phyloP scores from a whole-genome alignment of 2,888 invertebrate genomes.

The Microdon myrmicae region DNA sequence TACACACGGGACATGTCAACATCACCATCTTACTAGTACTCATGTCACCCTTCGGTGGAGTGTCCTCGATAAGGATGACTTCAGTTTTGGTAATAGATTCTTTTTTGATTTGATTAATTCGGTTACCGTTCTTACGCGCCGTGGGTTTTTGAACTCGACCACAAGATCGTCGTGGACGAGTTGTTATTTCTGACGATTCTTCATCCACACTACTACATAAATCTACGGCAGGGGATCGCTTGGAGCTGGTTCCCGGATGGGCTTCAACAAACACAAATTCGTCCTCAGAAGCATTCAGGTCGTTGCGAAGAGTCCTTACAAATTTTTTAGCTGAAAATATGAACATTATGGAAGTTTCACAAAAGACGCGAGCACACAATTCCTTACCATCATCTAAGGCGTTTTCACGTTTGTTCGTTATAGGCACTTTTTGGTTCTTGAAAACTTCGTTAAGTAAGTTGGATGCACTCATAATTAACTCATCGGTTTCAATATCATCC shows the following conservation, averaged over 20 bases:
- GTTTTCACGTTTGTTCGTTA: too few species aligned
- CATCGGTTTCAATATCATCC: conserved; percentile 33
- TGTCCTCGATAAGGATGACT: neutral
- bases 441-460: conserved; percentile 34
- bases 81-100: neutral
- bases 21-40: too few species aligned
- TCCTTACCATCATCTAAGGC: too few species aligned
- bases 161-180: too few species aligned
- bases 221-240: too few species aligned
- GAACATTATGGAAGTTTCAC: too few species aligned
- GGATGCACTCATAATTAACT: conserved; percentile 28
- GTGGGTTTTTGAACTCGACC: too few species aligned
- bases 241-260: conserved; percentile 38
- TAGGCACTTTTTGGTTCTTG: conserved; percentile 10
- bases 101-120: too few species aligned
- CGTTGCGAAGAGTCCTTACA: conserved; percentile 27
- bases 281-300: too few species aligned
- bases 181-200: neutral
- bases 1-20: conserved; percentile 49
- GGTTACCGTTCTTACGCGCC: too few species aligned
- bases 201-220: conserved; percentile 26
- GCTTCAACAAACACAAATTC: conserved; percentile 45
- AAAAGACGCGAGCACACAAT: too few species aligned
- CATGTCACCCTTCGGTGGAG: too few species aligned
- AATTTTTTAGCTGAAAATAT: conserved; percentile 41